Conservation (phyloP, 2,888 invertebrate species). For the Caenorhabditis drosophilae region DNA sequence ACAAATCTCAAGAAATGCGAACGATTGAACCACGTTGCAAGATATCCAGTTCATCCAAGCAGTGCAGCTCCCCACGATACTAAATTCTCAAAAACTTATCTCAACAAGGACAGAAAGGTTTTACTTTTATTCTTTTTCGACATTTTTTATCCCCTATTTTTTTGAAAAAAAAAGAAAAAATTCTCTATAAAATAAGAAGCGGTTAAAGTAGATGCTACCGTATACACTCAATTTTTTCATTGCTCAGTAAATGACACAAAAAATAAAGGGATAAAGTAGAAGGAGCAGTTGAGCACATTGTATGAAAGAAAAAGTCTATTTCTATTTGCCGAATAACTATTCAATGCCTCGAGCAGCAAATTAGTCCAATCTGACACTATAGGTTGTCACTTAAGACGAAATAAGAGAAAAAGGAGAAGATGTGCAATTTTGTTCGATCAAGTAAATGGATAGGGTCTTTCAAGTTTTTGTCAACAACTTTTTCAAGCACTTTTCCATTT, state of each 20-base stretch:
- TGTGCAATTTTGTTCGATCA: slow-evolving; percentile 11
- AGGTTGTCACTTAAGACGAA: slow-evolving; percentile 42
- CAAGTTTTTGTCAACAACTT: neutral
- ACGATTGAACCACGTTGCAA: slow-evolving; percentile 68
- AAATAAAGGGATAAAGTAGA: too few relatives aligned
- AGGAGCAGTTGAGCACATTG: too few relatives aligned
- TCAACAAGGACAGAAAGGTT: slow-evolving; percentile 69
- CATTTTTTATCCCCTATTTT: too few relatives aligned
- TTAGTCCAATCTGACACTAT: slow-evolving; percentile 48
- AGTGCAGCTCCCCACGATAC: slow-evolving; percentile 65
- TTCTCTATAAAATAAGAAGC: too few relatives aligned
- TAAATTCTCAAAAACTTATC: slow-evolving; percentile 68
- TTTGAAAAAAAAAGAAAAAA: too few relatives aligned
- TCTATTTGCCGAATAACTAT: too few relatives aligned
- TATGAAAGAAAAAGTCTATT: too few relatives aligned
- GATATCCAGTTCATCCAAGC: slow-evolving; percentile 67
- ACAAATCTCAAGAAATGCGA: slow-evolving; percentile 69
- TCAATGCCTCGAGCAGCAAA: slow-evolving; percentile 23
- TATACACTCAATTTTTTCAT: too few relatives aligned
- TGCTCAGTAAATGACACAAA: too few relatives aligned
- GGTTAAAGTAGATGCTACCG: too few relatives aligned
- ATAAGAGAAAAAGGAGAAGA: too few relatives aligned
- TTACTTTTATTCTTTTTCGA: slow-evolving; percentile 6
- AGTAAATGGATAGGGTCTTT: neutral
- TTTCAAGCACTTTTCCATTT: neutral